Percentiles rank a stretch among this genome's conserved stretches.
Conservation (phyloP, 2,888 invertebrate species). For the Mystacides longicornis region DNA sequence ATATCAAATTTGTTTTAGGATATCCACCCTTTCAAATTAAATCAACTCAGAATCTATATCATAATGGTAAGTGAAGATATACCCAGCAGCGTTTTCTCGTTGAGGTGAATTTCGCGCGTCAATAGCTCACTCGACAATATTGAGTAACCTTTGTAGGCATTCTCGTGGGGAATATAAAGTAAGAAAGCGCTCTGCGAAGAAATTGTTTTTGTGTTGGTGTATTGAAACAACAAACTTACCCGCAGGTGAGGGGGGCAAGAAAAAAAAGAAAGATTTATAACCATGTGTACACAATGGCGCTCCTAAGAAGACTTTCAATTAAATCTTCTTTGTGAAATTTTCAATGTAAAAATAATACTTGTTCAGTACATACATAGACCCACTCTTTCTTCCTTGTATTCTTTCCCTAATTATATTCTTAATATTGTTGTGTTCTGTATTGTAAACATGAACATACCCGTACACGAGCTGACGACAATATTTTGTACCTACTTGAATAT, state of each 20-base stretch:
- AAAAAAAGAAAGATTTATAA: background rate
- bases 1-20: slow-evolving; percentile 19
- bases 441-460: too few species aligned
- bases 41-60: slow-evolving; percentile 12
- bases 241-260: background rate
- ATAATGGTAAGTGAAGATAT: background rate
- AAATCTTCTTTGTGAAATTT: too few species aligned
- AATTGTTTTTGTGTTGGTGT: slow-evolving; percentile 7
- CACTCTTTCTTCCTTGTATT: too few species aligned
- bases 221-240: slow-evolving; percentile 3
- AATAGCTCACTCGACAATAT: slow-evolving; percentile 15
- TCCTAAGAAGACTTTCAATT: too few species aligned
- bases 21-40: slow-evolving; percentile 12
- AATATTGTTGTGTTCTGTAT: too few species aligned
- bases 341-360: too few species aligned
- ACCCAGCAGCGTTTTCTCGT: slow-evolving; percentile 7
- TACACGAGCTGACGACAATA: too few species aligned
- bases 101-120: slow-evolving; percentile 12
- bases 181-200: slow-evolving; percentile 9
- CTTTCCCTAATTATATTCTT: too few species aligned
- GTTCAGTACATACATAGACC: too few species aligned
- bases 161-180: slow-evolving; percentile 5
- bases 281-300: background rate
- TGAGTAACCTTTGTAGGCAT: slow-evolving; percentile 13
- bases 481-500: too few species aligned